Conservation (phyloP, 2,113 vertebrate genomes). For the Sinocyclocheilus maitianheensis region DNA sequence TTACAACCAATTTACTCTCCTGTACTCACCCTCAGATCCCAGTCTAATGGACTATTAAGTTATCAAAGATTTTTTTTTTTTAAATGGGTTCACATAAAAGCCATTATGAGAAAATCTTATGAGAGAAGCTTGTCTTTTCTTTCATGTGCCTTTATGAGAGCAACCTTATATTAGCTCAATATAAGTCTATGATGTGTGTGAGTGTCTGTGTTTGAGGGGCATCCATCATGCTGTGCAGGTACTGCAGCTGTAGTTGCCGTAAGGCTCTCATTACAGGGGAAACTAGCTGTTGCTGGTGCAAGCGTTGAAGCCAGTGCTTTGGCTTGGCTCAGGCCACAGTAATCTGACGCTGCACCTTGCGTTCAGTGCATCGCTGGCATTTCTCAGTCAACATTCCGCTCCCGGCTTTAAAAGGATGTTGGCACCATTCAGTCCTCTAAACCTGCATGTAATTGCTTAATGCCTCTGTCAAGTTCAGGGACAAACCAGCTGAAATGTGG, state of each 20-base stretch:
- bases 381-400: not conserved
- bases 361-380: constrained; percentile 28
- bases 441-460: not conserved
- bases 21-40: not conserved
- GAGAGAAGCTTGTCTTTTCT: not conserved
- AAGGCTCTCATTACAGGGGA: constrained; percentile 45
- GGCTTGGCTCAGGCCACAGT: constrained; percentile 13
- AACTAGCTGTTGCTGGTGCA: not conserved
- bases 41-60: not conserved
- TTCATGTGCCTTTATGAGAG: not conserved
- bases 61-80: not conserved
- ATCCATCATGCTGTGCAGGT: constrained; percentile 12
- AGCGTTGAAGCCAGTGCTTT: constrained; percentile 2
- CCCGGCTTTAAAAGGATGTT: constrained; percentile 9
- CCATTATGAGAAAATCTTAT: not conserved
- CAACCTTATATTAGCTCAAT: not conserved
- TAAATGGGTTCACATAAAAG: not conserved
- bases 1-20: not conserved
- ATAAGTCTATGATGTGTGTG: not conserved
- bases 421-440: not conserved
- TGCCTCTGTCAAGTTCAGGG: not conserved
- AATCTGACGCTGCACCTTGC: constrained; percentile 42
- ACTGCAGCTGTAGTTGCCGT: constrained; percentile 1
- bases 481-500: not conserved
- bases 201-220: not conserved